Base-by-base conservation (phyloP, 2,888 invertebrate genomes). In the Amorpha juglandis region DNA sequence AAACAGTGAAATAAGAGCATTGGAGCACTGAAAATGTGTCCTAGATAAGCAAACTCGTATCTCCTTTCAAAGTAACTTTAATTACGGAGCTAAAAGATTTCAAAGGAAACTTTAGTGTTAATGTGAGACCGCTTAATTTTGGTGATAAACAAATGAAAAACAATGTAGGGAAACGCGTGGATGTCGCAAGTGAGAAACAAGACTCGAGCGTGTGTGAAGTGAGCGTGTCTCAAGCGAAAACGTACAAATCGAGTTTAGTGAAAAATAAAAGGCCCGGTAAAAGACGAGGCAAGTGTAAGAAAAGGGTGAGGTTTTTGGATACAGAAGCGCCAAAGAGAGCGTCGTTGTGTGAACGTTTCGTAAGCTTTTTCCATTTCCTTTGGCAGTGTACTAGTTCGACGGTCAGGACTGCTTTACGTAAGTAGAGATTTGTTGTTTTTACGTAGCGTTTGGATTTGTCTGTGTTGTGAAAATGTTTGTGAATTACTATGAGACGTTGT, bases 221-320 rank as follows among this genome's bases (percentile, higher is more conserved):
- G 79, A 88, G 82, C 77, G 81, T 75, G 73, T 73, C 75, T 78
- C 87, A 86, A 83, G 83, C 86, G 79, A 88, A 82, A 84, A 81
- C 78, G 74, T 78, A 77, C 70, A 90, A 88, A 76, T 81, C 88
- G 68, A 89, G 84, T 78, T 84, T 89, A 76, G 81, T 80, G 75
- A 86, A 82, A 80, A 82, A 75, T 70, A 87, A 84, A 82, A 84
- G 75, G 69, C 64, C 78, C 66, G 78, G 78, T 67, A 84, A 82
- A 79, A 78, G 77, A 74, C 80, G 78, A 76, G 72, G 78, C 68
- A 80, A 77, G 70, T 72, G 72, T 68, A 90, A 89, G 85, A 91
- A 92, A 86, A 86, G 82, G 81, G 91, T 92, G 74, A 82, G 86
- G 74, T 92, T 92, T 74, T 81, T 78, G 70, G 91, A 90, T 76